Base-by-base conservation (phyloP, 2,797 vertebrate species). In the Apogon hyalosoma region DNA sequence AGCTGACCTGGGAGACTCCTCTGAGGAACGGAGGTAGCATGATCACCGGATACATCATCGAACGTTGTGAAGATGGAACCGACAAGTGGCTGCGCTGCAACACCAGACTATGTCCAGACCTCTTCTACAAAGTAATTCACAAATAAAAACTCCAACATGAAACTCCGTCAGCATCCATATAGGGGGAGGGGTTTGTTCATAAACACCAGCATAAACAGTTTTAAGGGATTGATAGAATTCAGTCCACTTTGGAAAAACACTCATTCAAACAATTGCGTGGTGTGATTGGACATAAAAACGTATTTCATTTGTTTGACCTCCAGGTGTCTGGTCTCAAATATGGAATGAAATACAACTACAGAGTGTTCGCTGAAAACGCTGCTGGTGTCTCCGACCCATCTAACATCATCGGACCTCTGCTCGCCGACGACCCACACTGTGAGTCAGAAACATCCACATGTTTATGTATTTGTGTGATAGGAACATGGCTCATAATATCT, bases 1-100 rank as follows among this genome's bases (percentile, higher is more conserved):
- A 96, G 3, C 93, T 99, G 76, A 94, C 92, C 4, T 99, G 98
- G 98, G 98, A 99, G 61, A 97, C 96, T 1, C 97, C 98, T 10
- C 14, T 93, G 0, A 94, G 87, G 62, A 96, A 98, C 7, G 98
- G 98, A 14, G 97, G 98, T 82, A 97, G 97, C 86, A 96, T 96
- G 79, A 90, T 99, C 89, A 90, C 97, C 11, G 98, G 98, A 49
- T 99, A 99, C 73, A 96, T 99, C 75, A 89, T 99, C 62, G 95
- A 99, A 86, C 95, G 94, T 63, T 93, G 90, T 57, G 97, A 99
- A 57, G 96, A 98, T 19, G 97, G 96, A 42, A 88, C 92, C 14
- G 93, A 97, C 71, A 95, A 98, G 67, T 99, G 98, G 98, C 92
- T 98, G 42, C 95, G 97, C 48, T 98, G 96, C 83, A 99, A 99